These are phyloP conservation scores for Neodiprion lecontei DNA, from an alignment of 1,140 invertebrate genomes.

Conservation along the genomic window DNA sequence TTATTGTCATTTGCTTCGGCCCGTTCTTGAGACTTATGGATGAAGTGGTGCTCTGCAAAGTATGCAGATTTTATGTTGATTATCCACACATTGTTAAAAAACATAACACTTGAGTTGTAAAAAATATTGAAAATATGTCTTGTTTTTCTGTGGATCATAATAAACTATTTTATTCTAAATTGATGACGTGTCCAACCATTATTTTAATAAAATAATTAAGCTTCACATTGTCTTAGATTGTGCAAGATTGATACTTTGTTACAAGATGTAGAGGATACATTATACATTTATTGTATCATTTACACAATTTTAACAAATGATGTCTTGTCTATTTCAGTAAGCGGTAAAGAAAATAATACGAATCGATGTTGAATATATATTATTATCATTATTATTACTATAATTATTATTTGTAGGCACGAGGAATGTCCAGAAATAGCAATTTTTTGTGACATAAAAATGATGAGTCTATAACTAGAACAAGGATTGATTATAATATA, in stretches of 20 bases:
- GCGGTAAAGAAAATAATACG: not conserved
- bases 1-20: not conserved
- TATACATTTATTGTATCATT: too few species aligned
- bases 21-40: not conserved
- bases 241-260: too few species aligned
- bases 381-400: not conserved
- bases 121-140: constrained; percentile 57
- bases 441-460: not conserved
- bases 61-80: not conserved
- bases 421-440: not conserved
- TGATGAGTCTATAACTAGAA: not conserved
- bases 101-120: constrained; percentile 57
- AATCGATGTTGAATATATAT: constrained; percentile 8
- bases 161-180: constrained; percentile 63
- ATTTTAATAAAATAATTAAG: not conserved
- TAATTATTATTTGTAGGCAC: constrained; percentile 1
- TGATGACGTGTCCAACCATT: constrained; percentile 10
- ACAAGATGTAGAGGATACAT: too few species aligned
- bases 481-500: constrained; percentile 29
- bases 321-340: not conserved
- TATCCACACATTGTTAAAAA: constrained; percentile 52
- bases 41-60: not conserved
- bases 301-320: not conserved
- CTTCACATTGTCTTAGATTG: too few species aligned
- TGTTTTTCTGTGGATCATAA: constrained; percentile 62